A percentile compares a stretch with the other conserved stretches of the same genome.
phyloP scores from a whole-genome alignment of 2,797 vertebrate genomes.

The Emys orbicularis region DNA sequence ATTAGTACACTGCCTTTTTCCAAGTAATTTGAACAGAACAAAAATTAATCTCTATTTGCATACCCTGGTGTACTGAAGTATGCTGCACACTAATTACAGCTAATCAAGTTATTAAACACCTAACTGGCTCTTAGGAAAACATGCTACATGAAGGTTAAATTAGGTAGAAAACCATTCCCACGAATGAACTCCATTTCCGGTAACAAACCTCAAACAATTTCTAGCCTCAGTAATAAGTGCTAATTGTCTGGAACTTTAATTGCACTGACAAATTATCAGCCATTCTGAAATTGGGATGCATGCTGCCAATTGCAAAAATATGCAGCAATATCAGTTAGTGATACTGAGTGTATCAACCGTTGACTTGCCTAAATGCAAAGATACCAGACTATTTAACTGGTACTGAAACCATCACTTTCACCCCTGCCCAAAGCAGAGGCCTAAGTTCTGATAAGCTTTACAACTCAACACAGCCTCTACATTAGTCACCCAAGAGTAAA shows the following conservation, averaged over 20 bases:
- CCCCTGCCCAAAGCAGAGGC: background rate
- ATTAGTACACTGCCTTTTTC: background rate
- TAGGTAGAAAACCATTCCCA: background rate
- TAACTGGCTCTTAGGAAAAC: background rate
- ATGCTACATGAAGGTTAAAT: background rate
- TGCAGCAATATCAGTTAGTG: background rate
- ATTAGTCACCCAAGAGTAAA: background rate
- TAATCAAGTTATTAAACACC: constrained; percentile 15
- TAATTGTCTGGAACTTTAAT: background rate
- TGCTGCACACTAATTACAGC: background rate
- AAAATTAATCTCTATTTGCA: background rate
- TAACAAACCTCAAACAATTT: background rate
- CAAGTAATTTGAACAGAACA: constrained; percentile 38
- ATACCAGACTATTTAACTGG: background rate
- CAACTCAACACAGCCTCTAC: background rate
- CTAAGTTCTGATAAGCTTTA: background rate
- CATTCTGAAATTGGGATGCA: background rate
- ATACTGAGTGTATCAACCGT: background rate
- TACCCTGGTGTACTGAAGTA: background rate
- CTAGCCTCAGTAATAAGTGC: background rate
- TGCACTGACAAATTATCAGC: background rate
- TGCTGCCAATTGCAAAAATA: background rate
- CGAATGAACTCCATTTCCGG: background rate
- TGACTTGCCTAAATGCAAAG: background rate
- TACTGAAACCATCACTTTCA: background rate